These are phyloP conservation scores for Pteruthius melanotis DNA, from an alignment of 2,113 vertebrate species.

Conservation along the genomic window DNA sequence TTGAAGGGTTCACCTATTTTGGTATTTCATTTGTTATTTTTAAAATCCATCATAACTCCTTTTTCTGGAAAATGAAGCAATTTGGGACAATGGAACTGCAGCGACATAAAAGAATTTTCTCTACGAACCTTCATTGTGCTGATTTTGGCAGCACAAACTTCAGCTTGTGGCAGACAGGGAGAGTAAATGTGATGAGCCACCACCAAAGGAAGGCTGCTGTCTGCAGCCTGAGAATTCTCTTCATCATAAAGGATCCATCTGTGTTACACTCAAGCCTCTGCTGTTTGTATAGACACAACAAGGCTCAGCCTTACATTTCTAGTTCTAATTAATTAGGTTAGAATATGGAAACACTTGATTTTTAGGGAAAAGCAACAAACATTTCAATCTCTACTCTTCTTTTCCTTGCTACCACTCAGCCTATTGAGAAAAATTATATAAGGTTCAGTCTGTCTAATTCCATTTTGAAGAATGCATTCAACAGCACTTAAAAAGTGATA, in stretches of 20 bases:
- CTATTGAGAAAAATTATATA: not conserved
- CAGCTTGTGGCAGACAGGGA: not conserved
- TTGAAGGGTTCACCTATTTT: not conserved
- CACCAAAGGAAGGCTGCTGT: not conserved
- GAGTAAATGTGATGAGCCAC: not conserved
- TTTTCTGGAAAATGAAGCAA: not conserved
- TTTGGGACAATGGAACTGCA: not conserved
- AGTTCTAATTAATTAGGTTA: not conserved
- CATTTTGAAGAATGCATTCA: slow-evolving; percentile 13
- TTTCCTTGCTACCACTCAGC: not conserved
- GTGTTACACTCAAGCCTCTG: not conserved
- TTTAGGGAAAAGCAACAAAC: not conserved
- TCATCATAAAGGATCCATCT: not conserved
- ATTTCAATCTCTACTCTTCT: not conserved
- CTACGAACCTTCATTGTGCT: not conserved
- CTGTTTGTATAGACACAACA: not conserved
- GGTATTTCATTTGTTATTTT: not conserved
- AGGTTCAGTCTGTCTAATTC: not conserved
- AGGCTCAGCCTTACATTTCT: not conserved
- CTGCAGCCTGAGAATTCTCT: not conserved
- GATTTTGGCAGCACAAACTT: not conserved
- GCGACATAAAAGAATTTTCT: not conserved
- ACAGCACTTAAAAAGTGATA: slow-evolving; percentile 25
- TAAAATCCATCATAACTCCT: not conserved
- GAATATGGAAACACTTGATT: not conserved